Conservation (phyloP, 2,113 vertebrate genomes). For the Petroica traversi region DNA sequence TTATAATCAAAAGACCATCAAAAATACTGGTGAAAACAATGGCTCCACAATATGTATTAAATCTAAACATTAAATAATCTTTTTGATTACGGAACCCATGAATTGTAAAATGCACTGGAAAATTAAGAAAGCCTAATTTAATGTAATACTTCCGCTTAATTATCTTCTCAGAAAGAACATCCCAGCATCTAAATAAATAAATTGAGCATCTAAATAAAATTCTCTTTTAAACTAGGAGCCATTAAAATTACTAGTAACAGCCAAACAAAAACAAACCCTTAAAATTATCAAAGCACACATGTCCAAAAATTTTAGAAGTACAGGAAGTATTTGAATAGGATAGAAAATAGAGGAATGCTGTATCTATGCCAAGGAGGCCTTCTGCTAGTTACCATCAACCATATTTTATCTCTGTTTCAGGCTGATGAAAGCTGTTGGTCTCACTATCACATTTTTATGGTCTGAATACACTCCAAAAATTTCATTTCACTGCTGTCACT, state of each 20-base stretch:
- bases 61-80: neutral
- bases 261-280: neutral
- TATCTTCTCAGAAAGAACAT: neutral
- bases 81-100: neutral
- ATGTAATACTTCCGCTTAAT: neutral
- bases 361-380: neutral
- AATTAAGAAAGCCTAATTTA: neutral
- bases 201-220: neutral
- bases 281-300: neutral
- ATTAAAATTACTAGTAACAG: neutral
- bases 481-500: neutral
- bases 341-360: neutral
- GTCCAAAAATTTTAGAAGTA: neutral
- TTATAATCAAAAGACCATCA: neutral
- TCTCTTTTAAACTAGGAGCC: neutral
- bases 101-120: neutral
- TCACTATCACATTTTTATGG: neutral
- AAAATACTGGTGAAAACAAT: neutral
- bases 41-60: neutral
- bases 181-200: neutral
- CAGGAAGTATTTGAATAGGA: neutral
- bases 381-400: conserved; percentile 1
- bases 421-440: conserved; percentile 29
- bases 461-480: conserved; percentile 17
- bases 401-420: neutral